These are phyloP conservation scores for Rambutsinella grinnellia DNA, from an alignment of 2,888 invertebrate genomes.

Conservation along the genomic window DNA sequence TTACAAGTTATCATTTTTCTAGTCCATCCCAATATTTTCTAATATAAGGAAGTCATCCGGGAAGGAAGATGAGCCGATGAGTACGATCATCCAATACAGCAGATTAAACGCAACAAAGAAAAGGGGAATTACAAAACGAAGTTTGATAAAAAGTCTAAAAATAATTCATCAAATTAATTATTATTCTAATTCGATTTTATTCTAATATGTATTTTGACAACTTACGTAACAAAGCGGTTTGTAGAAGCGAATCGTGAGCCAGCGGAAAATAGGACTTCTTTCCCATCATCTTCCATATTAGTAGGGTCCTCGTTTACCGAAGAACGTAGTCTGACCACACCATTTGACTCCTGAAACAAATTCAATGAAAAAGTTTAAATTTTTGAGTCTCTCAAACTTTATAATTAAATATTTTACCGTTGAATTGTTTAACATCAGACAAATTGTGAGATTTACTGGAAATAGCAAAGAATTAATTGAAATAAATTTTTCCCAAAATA, in stretches of 20 bases:
- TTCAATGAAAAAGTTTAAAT: no score
- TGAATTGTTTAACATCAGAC: conserved; percentile 17
- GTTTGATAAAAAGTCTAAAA: conserved; percentile 24
- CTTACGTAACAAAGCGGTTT: conserved; percentile 25
- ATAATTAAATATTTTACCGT: no score
- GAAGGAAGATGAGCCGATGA: conserved; percentile 49
- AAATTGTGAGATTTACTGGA: conserved; percentile 24
- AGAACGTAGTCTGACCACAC: conserved; percentile 23
- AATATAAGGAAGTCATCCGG: conserved; percentile 48
- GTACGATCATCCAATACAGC: conserved; percentile 56
- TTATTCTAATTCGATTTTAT: neutral
- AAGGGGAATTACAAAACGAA: conserved; percentile 14
- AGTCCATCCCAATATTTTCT: conserved; percentile 28
- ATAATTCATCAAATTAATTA: neutral
- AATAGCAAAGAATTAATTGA: neutral
- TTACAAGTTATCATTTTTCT: no score
- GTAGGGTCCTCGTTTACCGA: conserved; percentile 17
- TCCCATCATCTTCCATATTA: conserved; percentile 28
- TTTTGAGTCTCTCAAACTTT: neutral
- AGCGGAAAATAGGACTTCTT: conserved; percentile 28
- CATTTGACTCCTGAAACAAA: conserved; percentile 16
- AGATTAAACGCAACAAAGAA: conserved; percentile 42
- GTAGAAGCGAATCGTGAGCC: conserved; percentile 6
- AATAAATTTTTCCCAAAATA: neutral
- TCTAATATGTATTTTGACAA: no score